Evolutionary conservation across 2,113 vertebrate species (phyloP).

Genomic region (Cynocephalus volans): DNA sequence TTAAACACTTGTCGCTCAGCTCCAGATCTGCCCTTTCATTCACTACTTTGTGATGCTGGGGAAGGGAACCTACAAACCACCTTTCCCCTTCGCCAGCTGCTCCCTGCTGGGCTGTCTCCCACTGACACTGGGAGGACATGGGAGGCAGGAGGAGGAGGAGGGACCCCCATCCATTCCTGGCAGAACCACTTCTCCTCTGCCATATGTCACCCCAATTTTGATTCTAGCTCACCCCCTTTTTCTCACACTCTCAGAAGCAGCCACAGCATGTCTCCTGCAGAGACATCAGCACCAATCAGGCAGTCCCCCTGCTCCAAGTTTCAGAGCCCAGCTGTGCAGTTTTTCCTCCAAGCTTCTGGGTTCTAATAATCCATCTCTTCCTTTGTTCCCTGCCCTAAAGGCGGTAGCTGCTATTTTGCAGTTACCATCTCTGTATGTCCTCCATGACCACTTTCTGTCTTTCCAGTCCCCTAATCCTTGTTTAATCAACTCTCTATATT

Average conservation of each 20-base stretch:
- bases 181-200: too few relatives aligned
- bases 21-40: too few relatives aligned
- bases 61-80: neutral
- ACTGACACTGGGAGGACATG: neutral
- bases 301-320: neutral
- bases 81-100: neutral
- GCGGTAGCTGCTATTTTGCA: neutral
- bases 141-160: neutral
- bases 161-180: neutral
- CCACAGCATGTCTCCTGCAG: neutral
- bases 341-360: neutral
- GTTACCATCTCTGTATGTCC: neutral
- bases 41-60: neutral
- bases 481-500: neutral
- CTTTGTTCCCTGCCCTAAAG: neutral
- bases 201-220: neutral
- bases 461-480: too few relatives aligned
- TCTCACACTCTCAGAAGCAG: neutral
- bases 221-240: neutral
- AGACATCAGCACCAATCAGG: neutral
- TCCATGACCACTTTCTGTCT: neutral
- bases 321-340: neutral
- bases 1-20: neutral
- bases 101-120: neutral
- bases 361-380: neutral